Evolutionary conservation across 2,797 vertebrate species (phyloP).

Genomic region (Enteromius fasciolatus): DNA sequence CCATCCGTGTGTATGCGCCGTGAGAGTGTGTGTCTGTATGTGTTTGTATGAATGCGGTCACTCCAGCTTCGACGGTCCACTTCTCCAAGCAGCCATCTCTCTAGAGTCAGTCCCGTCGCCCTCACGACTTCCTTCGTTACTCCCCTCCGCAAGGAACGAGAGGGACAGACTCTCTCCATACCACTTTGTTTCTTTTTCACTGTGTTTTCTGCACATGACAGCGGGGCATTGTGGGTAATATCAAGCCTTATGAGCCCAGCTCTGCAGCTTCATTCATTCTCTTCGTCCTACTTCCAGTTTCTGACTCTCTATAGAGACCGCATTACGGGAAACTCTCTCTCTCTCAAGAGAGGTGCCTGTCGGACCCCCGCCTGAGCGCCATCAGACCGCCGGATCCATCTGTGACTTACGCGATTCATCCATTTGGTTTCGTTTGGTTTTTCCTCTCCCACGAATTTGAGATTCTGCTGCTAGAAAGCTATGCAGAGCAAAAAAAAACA

Average conservation of each 20-base stretch:
- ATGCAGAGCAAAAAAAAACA: constrained; percentile 84
- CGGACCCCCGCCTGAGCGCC: constrained; percentile 17
- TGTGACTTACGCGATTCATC: constrained; percentile 31
- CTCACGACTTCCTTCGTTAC: constrained; percentile 56
- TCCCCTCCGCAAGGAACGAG: constrained; percentile 31
- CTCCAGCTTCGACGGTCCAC: constrained; percentile 54
- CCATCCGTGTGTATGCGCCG: constrained; percentile 46
- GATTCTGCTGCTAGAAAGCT: constrained; percentile 92
- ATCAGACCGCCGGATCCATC: constrained; percentile 8
- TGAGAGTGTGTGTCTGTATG: constrained; percentile 40
- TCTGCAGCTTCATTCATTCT: constrained; percentile 28
- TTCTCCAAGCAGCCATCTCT: constrained; percentile 53
- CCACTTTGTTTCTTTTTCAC: constrained; percentile 44
- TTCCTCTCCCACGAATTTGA: constrained; percentile 68
- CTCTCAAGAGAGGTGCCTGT: constrained; percentile 68
- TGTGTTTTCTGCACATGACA: constrained; percentile 46
- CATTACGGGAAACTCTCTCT: constrained; percentile 65
- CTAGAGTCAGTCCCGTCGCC: constrained; percentile 64
- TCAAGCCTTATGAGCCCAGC: constrained; percentile 55
- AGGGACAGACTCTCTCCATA: constrained; percentile 15
- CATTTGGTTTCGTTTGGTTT: constrained; percentile 62
- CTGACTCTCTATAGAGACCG: constrained; percentile 69
- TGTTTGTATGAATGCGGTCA: constrained; percentile 49
- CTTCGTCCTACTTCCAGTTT: constrained; percentile 26
- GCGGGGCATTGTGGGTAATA: constrained; percentile 47